A percentile compares a stretch with the other conserved stretches of the same genome.
Evolutionary conservation across 2,888 invertebrate genomes (phyloP).

Genomic region (Drosophila vallismaia): DNA sequence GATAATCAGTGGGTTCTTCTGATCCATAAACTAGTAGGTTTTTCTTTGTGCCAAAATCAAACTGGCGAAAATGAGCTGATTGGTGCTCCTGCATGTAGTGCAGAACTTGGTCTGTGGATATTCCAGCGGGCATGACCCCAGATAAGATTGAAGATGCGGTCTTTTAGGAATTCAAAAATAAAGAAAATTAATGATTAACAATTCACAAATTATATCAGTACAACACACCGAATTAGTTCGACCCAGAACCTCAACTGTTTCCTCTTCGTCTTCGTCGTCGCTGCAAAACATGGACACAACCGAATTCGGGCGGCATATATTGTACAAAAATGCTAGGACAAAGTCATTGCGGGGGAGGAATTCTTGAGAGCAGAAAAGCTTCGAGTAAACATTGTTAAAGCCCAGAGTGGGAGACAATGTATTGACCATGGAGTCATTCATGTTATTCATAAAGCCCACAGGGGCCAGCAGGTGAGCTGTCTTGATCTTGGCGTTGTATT

Average conservation of each 20-base stretch:
- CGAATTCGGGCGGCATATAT: constrained; percentile 81
- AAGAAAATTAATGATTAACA: background rate
- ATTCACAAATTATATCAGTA: too few species aligned
- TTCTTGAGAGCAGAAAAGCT: constrained; percentile 83
- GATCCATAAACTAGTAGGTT: constrained; percentile 57
- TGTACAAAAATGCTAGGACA: constrained; percentile 83
- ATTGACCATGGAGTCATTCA: constrained; percentile 83
- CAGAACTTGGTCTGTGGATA: constrained; percentile 68
- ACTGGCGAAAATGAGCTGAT: constrained; percentile 62
- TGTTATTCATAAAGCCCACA: constrained; percentile 84
- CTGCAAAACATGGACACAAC: constrained; percentile 69
- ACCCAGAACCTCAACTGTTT: constrained; percentile 20
- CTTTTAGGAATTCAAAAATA: background rate
- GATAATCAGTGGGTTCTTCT: constrained; percentile 62
- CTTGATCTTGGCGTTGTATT: constrained; percentile 73
- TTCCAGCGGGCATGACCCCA: constrained; percentile 59
- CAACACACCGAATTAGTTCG: constrained; percentile 43
- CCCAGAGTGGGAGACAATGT: constrained; percentile 82
- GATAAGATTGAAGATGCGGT: constrained; percentile 33
- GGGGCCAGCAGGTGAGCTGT: constrained; percentile 76
- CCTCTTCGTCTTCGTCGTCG: constrained; percentile 78
- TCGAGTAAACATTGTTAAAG: constrained; percentile 48
- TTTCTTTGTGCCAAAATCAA: constrained; percentile 57
- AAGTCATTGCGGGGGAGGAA: constrained; percentile 86
- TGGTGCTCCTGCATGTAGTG: constrained; percentile 73